Evolutionary conservation across 2,888 invertebrate genomes (phyloP), one percentile per base, ranked within the genome.

Genomic region (Anodontia alba): DNA sequence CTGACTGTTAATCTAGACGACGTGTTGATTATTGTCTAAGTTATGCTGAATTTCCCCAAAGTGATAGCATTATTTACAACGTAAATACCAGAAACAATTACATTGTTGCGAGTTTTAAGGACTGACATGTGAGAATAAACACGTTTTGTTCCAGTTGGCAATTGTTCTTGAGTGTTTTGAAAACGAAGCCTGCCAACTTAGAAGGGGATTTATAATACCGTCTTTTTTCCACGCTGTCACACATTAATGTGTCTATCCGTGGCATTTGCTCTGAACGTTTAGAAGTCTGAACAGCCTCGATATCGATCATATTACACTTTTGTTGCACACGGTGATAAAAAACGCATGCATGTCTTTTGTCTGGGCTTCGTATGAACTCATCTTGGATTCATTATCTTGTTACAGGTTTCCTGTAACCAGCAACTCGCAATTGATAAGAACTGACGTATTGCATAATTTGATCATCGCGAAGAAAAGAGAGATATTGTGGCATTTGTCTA

Each of bases 71-170:
- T 15, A 54, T 62, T 62, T 7, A 62, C 23, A 33, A 17, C 62
- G 17, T 62, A 62, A 33, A 62, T 33, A 33, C 62, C 62, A 33
- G 29, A 62, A 33, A 31, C 62, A 62, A 62, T 62, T 62, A 62
- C 62, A 33, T 62, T 62, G n/a, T 62, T 29, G 62, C 62, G 33
- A 31, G 62, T 33, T 62, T 33, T 29, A 33, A 23, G 17, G 20
- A 31, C 33, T 62, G 62, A 62, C 62, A 33, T 62, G 62, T 33
- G 33, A 62, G 33, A 62, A 62, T 62, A 62, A 62, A 62, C 62
- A 62, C 33, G 5, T 62, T 62, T 10, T 33, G 33, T 33, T 62
- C 12, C 33, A 62, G 62, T 62, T 62, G 62, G 62, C 62, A 62
- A 62, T 3, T 33, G 62, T 33, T 62, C 33, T 26, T 5, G 23